A percentile compares a stretch with the other conserved stretches of the same genome.
phyloP scores from a whole-genome alignment of 2,888 invertebrate species.

The Allophyes oxyacanthae region DNA sequence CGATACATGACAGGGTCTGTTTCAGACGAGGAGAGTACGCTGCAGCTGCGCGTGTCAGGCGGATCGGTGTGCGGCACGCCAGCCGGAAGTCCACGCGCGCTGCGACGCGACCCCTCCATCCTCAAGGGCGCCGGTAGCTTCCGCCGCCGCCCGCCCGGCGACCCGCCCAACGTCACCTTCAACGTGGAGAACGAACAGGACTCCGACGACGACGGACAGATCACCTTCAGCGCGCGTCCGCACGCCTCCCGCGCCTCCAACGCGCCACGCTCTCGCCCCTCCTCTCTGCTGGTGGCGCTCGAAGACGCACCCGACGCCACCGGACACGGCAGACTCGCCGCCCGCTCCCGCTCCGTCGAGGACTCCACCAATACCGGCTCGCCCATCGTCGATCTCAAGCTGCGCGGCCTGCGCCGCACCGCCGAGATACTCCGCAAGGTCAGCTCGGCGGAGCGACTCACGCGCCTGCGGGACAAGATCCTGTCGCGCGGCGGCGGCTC shows the following conservation, averaged over 20 bases:
- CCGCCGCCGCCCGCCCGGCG: conserved; percentile 67
- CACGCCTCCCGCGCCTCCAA: conserved; percentile 56
- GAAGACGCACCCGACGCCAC: conserved; percentile 61
- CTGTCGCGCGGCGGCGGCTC: conserved; percentile 73
- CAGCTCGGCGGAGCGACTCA: conserved; percentile 79
- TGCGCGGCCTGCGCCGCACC: conserved; percentile 75
- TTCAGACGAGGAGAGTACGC: conserved; percentile 82
- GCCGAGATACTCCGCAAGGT: conserved; percentile 79
- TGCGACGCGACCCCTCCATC: conserved; percentile 76
- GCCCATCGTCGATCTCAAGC: conserved; percentile 73
- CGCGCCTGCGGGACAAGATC: conserved; percentile 80
- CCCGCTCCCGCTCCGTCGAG: conserved; percentile 81
- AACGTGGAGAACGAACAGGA: conserved; percentile 84
- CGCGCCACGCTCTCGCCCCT: conserved; percentile 69
- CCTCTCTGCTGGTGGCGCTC: conserved; percentile 70
- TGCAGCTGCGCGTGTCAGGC: conserved; percentile 67
- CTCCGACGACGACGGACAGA: conserved; percentile 80
- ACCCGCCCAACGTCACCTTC: conserved; percentile 84
- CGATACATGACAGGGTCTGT: conserved; percentile 60
- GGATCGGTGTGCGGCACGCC: conserved; percentile 58
- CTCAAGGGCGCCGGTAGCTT: conserved; percentile 72
- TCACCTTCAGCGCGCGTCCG: conserved; percentile 80
- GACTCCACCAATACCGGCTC: conserved; percentile 73
- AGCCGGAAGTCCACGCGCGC: conserved; percentile 66
- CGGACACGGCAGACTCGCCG: conserved; percentile 44